Evolutionary conservation across 2,888 invertebrate species (phyloP).

Genomic region (Oeneis ivallda): DNA sequence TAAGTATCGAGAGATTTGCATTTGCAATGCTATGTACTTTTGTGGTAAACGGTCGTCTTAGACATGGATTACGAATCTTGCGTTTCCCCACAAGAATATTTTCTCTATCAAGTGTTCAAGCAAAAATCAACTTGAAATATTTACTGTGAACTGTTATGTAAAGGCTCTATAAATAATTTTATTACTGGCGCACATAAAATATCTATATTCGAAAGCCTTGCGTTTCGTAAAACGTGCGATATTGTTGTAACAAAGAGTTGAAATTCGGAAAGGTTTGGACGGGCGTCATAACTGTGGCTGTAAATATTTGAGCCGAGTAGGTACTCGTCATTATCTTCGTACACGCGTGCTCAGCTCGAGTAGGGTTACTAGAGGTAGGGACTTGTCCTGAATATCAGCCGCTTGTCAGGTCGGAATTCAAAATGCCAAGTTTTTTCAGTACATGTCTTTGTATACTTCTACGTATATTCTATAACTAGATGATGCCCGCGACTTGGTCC

Average conservation of each 20-base stretch:
- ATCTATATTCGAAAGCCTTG: background rate
- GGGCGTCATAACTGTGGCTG: slow-evolving; percentile 20
- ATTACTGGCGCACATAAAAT: slow-evolving; percentile 13
- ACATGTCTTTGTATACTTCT: too few relatives aligned
- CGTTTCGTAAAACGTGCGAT: slow-evolving; percentile 1
- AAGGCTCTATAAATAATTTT: slow-evolving; percentile 8
- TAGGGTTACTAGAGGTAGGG: background rate
- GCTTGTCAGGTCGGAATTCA: too few relatives aligned
- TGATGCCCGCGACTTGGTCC: too few relatives aligned
- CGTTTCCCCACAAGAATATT: background rate
- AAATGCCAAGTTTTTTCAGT: too few relatives aligned
- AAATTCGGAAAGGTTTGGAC: slow-evolving; percentile 7
- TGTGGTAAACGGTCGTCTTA: too few relatives aligned
- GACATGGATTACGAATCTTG: too few relatives aligned
- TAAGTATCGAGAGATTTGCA: too few relatives aligned
- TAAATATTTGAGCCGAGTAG: slow-evolving; percentile 31
- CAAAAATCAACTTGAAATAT: slow-evolving; percentile 1
- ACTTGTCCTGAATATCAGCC: background rate
- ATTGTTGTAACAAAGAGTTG: slow-evolving; percentile 8
- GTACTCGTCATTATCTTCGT: slow-evolving; percentile 23
- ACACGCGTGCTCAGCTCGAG: slow-evolving; percentile 30
- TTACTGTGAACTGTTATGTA: background rate
- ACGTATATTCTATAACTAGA: too few relatives aligned
- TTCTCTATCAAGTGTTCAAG: background rate
- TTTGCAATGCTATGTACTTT: too few relatives aligned